Conservation (phyloP, 2,113 vertebrate species). For the Zosterops japonicus region DNA sequence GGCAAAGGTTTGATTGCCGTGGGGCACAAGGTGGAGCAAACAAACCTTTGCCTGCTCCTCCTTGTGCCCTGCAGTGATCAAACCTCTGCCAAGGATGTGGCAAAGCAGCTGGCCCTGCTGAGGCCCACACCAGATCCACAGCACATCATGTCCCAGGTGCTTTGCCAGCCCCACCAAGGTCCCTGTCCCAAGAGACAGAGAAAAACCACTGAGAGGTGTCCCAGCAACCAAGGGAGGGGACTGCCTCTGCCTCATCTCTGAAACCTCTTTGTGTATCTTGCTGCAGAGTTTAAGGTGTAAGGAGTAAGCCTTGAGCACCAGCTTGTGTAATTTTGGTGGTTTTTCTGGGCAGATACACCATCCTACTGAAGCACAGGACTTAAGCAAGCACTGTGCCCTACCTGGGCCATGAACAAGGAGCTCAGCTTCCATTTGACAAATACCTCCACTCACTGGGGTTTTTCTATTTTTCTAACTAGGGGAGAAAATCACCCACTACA, state of each 20-base stretch:
- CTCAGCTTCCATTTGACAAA: slow-evolving; percentile 58
- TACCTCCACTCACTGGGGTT: not conserved
- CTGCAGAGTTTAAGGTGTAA: not conserved
- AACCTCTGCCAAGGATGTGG: not conserved
- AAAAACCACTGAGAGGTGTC: not conserved
- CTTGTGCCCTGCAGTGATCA: not conserved
- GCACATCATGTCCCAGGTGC: too few species aligned
- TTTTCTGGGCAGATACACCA: not conserved
- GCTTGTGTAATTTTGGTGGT: not conserved
- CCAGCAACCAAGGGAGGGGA: not conserved
- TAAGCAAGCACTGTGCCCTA: not conserved
- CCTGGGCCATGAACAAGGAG: slow-evolving; percentile 9
- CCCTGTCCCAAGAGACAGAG: not conserved
- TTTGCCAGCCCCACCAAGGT: fast-evolving
- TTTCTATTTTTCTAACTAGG: not conserved
- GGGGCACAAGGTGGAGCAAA: not conserved
- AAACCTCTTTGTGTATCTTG: not conserved
- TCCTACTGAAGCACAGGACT: not conserved
- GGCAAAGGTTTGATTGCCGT: fast-evolving
- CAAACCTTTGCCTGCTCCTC: not conserved
- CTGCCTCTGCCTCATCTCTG: not conserved
- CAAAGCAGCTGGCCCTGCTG: fast-evolving
- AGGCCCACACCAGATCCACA: not conserved
- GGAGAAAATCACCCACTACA: slow-evolving; percentile 54
- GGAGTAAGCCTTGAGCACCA: not conserved